Conservation (phyloP, 2,797 vertebrate genomes). For the Scleropages formosus region DNA sequence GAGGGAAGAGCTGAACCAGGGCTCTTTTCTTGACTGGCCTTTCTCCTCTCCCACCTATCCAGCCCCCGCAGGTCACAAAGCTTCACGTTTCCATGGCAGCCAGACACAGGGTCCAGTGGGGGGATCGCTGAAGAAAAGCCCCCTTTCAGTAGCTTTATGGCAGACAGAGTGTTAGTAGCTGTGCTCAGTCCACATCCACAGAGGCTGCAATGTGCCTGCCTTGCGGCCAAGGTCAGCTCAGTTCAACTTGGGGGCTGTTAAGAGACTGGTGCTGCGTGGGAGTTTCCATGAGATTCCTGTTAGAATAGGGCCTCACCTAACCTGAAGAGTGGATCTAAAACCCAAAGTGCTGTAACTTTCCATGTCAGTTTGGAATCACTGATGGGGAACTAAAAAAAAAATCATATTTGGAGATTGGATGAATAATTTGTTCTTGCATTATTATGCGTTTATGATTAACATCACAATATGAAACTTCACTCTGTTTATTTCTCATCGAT, state of each 20-base stretch:
- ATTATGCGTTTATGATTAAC: not conserved
- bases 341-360: not conserved
- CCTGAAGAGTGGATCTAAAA: not conserved
- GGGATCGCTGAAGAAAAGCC: not conserved
- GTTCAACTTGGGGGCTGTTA: slow-evolving; percentile 7
- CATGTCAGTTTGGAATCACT: not conserved
- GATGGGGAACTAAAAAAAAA: too few relatives aligned
- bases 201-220: not conserved
- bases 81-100: slow-evolving; percentile 15
- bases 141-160: not conserved
- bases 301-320: not conserved
- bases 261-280: not conserved
- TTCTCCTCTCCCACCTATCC: not conserved
- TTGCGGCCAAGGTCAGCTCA: not conserved
- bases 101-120: not conserved
- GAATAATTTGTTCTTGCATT: slow-evolving; percentile 1
- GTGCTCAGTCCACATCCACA: not conserved
- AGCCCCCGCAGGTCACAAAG: not conserved
- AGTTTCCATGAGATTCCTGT: not conserved
- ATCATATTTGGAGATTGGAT: too few relatives aligned
- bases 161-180: too few relatives aligned
- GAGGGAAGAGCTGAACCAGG: not conserved
- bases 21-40: not conserved
- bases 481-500: slow-evolving; percentile 43
- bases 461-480: slow-evolving; percentile 6